Evolutionary conservation across 2,113 vertebrate genomes (phyloP).

Genomic region (Eudorcas thomsonii): DNA sequence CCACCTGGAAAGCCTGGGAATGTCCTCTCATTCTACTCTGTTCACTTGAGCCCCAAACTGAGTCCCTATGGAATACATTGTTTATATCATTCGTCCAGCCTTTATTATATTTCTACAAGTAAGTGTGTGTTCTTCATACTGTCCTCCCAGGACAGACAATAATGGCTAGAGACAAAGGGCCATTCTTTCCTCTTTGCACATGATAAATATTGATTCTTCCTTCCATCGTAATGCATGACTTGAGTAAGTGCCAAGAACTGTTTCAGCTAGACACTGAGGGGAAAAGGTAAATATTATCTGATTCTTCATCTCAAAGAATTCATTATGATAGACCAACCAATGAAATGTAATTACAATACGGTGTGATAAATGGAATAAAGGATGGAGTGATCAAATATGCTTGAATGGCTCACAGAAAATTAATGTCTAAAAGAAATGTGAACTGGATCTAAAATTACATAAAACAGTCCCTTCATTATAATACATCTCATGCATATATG

Average conservation of each 20-base stretch:
- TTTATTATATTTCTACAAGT: not conserved
- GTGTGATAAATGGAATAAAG: not conserved
- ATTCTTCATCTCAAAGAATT: slow-evolving; percentile 16
- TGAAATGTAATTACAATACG: slow-evolving; percentile 11
- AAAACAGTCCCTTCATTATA: not conserved
- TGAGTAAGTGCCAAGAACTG: slow-evolving; percentile 5
- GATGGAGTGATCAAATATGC: not conserved
- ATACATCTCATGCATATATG: not conserved
- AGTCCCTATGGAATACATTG: not conserved
- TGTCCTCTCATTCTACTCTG: not conserved
- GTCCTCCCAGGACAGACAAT: not conserved
- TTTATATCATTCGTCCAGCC: not conserved
- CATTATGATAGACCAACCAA: not conserved
- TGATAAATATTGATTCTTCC: slow-evolving; percentile 51
- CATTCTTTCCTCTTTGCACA: slow-evolving; percentile 12
- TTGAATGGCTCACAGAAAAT: slow-evolving; percentile 3
- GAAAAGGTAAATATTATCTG: slow-evolving; percentile 5
- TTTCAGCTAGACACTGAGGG: not conserved
- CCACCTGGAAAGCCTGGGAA: not conserved
- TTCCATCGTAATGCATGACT: not conserved
- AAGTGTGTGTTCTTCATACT: not conserved
- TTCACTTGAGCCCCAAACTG: not conserved
- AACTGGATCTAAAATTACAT: not conserved
- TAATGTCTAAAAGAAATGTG: slow-evolving; percentile 2
- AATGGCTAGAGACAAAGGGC: not conserved